Conservation (phyloP, 2,888 invertebrate genomes). For the Coleophora deauratella region DNA sequence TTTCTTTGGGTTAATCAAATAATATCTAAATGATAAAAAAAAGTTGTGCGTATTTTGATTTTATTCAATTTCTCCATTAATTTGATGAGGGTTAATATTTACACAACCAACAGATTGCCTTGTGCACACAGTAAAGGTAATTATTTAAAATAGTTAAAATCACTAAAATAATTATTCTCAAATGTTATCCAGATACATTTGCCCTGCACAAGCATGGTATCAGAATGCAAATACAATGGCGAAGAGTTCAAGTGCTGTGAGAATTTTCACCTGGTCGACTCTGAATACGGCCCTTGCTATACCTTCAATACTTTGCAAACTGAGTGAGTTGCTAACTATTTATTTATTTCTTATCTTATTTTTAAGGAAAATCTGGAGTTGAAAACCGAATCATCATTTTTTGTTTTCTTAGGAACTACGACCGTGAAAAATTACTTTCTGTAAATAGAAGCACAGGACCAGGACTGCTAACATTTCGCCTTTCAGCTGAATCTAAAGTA, state of each 20-base stretch:
- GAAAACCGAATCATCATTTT: too few species aligned
- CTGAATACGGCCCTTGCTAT: conserved; percentile 68
- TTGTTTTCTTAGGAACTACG: conserved; percentile 21
- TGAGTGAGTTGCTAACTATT: conserved; percentile 41
- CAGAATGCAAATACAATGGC: conserved; percentile 61
- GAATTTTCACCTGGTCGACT: conserved; percentile 57
- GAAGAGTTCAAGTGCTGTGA: conserved; percentile 62
- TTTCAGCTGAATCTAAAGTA: conserved; percentile 58
- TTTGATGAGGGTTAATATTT: too few species aligned
- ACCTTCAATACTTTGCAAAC: conserved; percentile 70
- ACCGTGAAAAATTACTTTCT: conserved; percentile 19
- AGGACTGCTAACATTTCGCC: conserved; percentile 55
- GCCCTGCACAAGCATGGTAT: conserved; percentile 54
- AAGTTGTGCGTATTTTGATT: too few species aligned
- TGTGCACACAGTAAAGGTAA: too few species aligned
- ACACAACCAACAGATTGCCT: too few species aligned
- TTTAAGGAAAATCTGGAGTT: too few species aligned
- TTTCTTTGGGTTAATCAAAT: too few species aligned
- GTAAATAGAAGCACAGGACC: conserved; percentile 68
- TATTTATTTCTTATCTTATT: conserved; percentile 1
- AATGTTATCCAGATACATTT: conserved; percentile 56
- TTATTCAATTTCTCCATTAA: too few species aligned
- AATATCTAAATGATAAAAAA: too few species aligned
- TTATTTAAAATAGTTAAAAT: too few species aligned
- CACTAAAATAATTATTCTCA: too few species aligned